Evolutionary conservation across 2,113 vertebrate genomes (phyloP), one percentile per base, ranked within the genome.

Genomic region (Hippoglossus stenolepis): DNA sequence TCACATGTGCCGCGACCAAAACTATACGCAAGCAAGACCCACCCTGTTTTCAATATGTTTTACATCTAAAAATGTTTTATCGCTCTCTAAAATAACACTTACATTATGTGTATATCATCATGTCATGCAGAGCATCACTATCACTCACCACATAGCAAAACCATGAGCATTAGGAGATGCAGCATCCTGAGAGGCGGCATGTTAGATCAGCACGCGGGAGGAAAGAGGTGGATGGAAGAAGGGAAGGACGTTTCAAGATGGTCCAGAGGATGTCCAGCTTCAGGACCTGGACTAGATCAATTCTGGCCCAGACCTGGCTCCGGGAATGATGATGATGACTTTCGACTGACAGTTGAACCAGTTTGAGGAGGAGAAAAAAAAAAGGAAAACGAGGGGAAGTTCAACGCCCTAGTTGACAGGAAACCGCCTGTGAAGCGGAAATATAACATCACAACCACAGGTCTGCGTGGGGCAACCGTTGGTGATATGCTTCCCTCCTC

Each of bases 101-200:
- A 56, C 58, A 31, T 17, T 15, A 2, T 38, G 31, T n/a, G 5
- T 51, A 51, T 20, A 51, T 17, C 51, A 5, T 28, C 40, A 13
- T 13, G 40, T 40, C 4, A 38, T 21, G 10, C 8, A 12, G 2
- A 74, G 14, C 14, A 64, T 26, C 45, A 38, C 65, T 31, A 70
- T 65, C 21, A 92, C 94, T 94, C 86, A 95, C 93, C 91, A 24
- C 31, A 58, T 12, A 81, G 5, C n/a, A 70, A 40, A 57, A 88
- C 3, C 5, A 56, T 20, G 17, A 89, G 56, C 35, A 90, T 1
- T 17, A 94, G 54, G 43, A 78, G 3, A 8, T 69, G 21, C 7
- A 85, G 28, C 10, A 85, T 79, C 63, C 38, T 58, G 62, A 79
- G 64, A 56, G 14, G 56, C 68, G 69, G 35, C 87, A 83, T 91